These are phyloP conservation scores for Drosophila sp. DNA, from an alignment of 1,140 invertebrate genomes.

Conservation along the genomic window DNA sequence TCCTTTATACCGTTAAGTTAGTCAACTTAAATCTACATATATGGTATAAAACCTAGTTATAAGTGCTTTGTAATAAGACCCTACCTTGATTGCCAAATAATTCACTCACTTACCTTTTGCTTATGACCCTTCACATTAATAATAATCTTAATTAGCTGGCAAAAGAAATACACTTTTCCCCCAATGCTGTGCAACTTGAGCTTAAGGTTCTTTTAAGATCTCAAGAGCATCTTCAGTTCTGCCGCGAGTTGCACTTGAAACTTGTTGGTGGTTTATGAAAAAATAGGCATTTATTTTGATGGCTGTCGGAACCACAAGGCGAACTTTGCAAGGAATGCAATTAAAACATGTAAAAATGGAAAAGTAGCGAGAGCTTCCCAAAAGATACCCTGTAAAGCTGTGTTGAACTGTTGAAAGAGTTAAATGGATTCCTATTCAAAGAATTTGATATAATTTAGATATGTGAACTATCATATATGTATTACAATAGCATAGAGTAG, in stretches of 20 bases:
- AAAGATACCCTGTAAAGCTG: slow-evolving; percentile 1
- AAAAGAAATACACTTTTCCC: not conserved
- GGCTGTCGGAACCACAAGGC: not conserved
- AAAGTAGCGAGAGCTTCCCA: not conserved
- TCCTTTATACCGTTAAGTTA: too few species aligned
- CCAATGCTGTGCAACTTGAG: not conserved
- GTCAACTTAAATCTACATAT: not conserved
- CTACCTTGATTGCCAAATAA: not conserved
- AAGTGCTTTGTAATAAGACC: too few species aligned
- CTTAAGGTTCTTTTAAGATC: not conserved
- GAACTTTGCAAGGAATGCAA: slow-evolving; percentile 31
- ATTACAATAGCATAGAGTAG: too few species aligned
- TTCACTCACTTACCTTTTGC: slow-evolving; percentile 8
- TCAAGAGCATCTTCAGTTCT: not conserved
- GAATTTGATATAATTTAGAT: too few species aligned
- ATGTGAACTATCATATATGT: too few species aligned
- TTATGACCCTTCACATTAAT: slow-evolving; percentile 5
- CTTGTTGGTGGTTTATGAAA: slow-evolving; percentile 6
- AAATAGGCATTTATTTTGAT: slow-evolving; percentile 20
- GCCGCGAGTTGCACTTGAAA: slow-evolving; percentile 3
- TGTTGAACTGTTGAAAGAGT: too few species aligned
- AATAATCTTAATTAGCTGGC: slow-evolving; percentile 13
- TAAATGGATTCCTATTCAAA: too few species aligned
- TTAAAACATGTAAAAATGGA: slow-evolving; percentile 19
- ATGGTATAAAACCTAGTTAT: not conserved